These are phyloP conservation scores for Trematomus loennbergii DNA, from an alignment of 2,113 vertebrate genomes.

Conservation along the genomic window DNA sequence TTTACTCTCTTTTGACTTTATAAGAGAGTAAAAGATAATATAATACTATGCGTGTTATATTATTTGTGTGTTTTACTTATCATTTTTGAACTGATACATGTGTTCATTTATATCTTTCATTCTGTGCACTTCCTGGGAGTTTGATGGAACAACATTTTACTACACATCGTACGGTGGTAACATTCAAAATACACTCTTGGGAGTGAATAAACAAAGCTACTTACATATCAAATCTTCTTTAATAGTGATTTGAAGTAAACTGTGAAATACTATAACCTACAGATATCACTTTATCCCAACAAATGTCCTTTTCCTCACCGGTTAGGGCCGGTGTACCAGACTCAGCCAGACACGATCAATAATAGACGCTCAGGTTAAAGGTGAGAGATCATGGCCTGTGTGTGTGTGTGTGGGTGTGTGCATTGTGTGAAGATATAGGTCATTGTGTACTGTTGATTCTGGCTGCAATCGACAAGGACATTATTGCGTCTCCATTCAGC, in stretches of 20 bases:
- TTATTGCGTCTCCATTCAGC: constrained; percentile 11
- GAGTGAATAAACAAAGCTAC: background rate
- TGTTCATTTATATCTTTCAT: too few species aligned
- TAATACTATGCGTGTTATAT: too few species aligned
- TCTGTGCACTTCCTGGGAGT: too few species aligned
- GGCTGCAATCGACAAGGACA: constrained; percentile 38
- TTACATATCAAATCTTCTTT: background rate
- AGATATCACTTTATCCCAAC: background rate
- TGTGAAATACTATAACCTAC: background rate
- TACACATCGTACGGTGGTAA: too few species aligned
- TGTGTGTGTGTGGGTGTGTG: background rate
- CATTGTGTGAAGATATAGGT: constrained; percentile 1
- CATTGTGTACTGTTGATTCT: constrained; percentile 22
- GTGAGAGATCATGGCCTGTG: constrained; percentile 52
- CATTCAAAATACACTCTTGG: background rate
- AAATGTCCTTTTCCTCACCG: background rate
- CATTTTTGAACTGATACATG: too few species aligned
- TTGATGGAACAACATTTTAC: too few species aligned
- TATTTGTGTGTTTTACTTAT: too few species aligned
- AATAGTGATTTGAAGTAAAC: background rate
- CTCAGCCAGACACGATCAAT: constrained; percentile 74
- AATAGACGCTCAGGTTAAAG: constrained; percentile 72
- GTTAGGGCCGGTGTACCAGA: constrained; percentile 1
- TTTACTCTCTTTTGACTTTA: too few species aligned
- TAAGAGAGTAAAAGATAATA: too few species aligned